Evolutionary conservation across 2,888 invertebrate species (phyloP).

Genomic region (Scotopteryx bipunctaria): DNA sequence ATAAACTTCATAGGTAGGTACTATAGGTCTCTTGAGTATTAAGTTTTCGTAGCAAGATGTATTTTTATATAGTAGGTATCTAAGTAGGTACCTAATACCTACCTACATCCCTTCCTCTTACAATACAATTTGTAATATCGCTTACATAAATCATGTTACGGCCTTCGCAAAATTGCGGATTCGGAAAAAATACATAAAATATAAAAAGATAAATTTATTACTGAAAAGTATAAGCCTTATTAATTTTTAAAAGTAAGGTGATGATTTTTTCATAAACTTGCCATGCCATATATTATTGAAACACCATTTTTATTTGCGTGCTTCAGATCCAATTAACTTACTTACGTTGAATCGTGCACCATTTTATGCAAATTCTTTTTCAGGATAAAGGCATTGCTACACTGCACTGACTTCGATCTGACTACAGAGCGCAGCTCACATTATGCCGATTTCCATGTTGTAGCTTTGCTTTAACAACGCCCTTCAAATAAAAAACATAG

Average conservation of each 20-base stretch:
- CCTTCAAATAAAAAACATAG: too few relatives aligned
- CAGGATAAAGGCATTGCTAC: neutral
- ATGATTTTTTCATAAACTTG: too few relatives aligned
- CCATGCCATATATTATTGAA: neutral
- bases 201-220: too few relatives aligned
- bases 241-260: too few relatives aligned
- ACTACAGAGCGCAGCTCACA: neutral
- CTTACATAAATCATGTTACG: slow-evolving; percentile 20
- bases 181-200: slow-evolving; percentile 14
- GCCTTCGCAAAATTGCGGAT: slow-evolving; percentile 14
- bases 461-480: too few relatives aligned
- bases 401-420: neutral
- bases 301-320: neutral
- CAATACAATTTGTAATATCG: slow-evolving; percentile 20
- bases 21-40: too few relatives aligned
- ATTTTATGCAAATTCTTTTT: neutral
- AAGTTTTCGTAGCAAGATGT: neutral
- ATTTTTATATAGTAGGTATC: slow-evolving; percentile 1
- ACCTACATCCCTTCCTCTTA: slow-evolving; percentile 10
- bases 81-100: too few relatives aligned
- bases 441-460: neutral
- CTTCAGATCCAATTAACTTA: neutral
- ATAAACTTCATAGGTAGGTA: neutral
- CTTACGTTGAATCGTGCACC: neutral
- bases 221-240: too few relatives aligned